Base-by-base conservation (phyloP, 2,797 vertebrate genomes). In the Xenentodon cancila region DNA sequence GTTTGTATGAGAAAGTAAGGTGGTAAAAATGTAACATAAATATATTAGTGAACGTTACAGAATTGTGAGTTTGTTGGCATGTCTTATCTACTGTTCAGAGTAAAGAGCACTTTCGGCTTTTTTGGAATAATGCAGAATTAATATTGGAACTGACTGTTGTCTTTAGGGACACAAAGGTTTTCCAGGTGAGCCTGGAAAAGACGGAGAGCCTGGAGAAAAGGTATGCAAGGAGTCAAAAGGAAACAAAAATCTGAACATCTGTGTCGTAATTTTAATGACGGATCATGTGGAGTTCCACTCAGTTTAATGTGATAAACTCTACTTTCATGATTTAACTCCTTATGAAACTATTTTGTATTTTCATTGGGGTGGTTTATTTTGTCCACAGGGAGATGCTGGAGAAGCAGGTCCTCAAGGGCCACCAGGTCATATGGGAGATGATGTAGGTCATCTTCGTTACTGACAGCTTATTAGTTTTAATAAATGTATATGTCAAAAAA, bases 81-180 rank as follows among this genome's bases (percentile, higher is more conserved):
- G n/a, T n/a, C n/a, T n/a, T n/a, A n/a, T n/a, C n/a, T n/a, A n/a
- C n/a, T n/a, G n/a, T n/a, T n/a, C n/a, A n/a, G n/a, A n/a, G n/a
- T n/a, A n/a, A n/a, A n/a, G n/a, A n/a, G n/a, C n/a, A n/a, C n/a
- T n/a, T n/a, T n/a, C n/a, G n/a, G n/a, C n/a, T 37, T 37, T 11
- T 12, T 12, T 37, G 9, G 9, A 37, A 37, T 37, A 37, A 37
- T 37, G 34, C 9, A 37, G 34, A 37, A 13, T 37, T 42, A 25
- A 3, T 25, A 25, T 3, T 25, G 25, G 3, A 3, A 25, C 5
- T 25, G 25, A 25, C 25, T 75, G 40, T 43, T 58, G 19, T 49
- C 47, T 40, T 60, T 59, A 95, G 94, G 93, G 93, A 73, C 92
- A 94, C 80, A 89, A 80, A 80, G 94, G 94, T n/a, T 15, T 85